phyloP scores from a whole-genome alignment of 1,140 invertebrate species.

The Gryllus bimaculatus region DNA sequence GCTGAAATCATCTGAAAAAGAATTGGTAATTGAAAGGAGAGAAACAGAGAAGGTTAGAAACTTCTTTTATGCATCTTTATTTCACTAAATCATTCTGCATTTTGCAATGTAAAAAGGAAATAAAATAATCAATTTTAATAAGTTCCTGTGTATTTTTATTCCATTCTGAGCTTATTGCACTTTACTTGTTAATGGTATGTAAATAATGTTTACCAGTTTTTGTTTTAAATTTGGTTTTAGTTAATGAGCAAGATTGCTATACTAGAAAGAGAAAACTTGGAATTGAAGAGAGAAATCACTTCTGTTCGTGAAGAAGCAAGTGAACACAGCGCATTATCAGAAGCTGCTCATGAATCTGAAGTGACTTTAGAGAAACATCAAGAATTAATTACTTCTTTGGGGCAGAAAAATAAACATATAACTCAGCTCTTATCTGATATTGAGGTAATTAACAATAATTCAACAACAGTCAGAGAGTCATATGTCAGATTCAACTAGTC shows the following conservation, averaged over 20 bases:
- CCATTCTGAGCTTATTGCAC: too few species aligned
- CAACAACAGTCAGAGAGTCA: too few species aligned
- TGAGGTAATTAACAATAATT: constrained; percentile 9
- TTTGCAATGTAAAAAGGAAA: constrained; percentile 17
- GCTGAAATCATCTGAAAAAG: constrained; percentile 27
- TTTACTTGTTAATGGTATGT: not conserved
- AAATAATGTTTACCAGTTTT: not conserved
- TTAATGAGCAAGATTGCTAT: constrained; percentile 12
- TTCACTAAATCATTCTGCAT: not conserved
- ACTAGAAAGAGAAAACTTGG: constrained; percentile 18
- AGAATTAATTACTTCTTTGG: constrained; percentile 42
- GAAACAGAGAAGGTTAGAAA: constrained; percentile 36
- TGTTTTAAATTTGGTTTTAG: not conserved
- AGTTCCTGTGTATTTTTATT: too few species aligned
- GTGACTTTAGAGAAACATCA: constrained; percentile 34
- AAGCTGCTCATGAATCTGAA: constrained; percentile 20
- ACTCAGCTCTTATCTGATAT: constrained; percentile 41
- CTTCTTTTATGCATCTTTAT: too few species aligned
- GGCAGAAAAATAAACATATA: constrained; percentile 56
- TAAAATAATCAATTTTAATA: not conserved
- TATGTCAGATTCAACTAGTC: not conserved
- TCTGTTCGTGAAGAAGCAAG: constrained; percentile 27
- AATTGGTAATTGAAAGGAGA: constrained; percentile 26
- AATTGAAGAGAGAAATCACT: constrained; percentile 18
- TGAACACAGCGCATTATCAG: constrained; percentile 18